Percentiles rank a stretch among this genome's conserved stretches.
phyloP scores from a whole-genome alignment of 1,140 invertebrate species.

The Rhysida immarginata region DNA sequence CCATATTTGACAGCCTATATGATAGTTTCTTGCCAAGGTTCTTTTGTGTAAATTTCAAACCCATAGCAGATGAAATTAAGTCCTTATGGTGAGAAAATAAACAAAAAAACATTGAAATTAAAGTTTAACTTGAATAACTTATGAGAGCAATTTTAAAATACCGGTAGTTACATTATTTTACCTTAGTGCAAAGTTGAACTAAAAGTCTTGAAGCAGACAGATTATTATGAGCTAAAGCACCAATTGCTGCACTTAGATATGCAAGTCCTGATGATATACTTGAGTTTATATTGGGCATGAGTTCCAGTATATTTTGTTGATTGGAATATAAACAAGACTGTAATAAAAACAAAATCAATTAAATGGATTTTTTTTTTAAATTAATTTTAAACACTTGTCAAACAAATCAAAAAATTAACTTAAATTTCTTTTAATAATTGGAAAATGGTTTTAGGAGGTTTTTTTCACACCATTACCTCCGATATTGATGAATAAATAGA shows the following conservation, averaged over 20 bases:
- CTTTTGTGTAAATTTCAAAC: conserved; percentile 16
- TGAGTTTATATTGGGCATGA: conserved; percentile 13
- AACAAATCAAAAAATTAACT: too few relatives aligned
- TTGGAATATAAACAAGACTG: conserved; percentile 14
- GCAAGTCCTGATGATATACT: conserved; percentile 31
- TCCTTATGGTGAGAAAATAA: conserved; percentile 27
- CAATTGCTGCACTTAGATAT: conserved; percentile 39
- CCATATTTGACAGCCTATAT: too few relatives aligned
- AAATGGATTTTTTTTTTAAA: too few relatives aligned
- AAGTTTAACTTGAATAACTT: too few relatives aligned
- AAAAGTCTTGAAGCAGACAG: conserved; percentile 37
- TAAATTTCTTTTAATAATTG: too few relatives aligned
- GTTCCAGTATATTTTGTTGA: conserved; percentile 14
- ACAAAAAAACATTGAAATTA: not conserved
- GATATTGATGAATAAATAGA: too few relatives aligned
- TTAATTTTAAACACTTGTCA: too few relatives aligned
- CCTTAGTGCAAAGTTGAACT: conserved; percentile 43
- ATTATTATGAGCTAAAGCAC: conserved; percentile 40
- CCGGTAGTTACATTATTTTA: conserved; percentile 17
- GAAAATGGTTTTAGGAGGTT: too few relatives aligned
- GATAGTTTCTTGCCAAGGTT: too few relatives aligned
- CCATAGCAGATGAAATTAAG: conserved; percentile 35
- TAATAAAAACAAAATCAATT: conserved; percentile 13
- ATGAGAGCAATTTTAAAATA: too few relatives aligned
- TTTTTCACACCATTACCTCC: too few relatives aligned